Percentiles rank a stretch among this genome's conserved stretches.
These are phyloP conservation scores for Brachionus asplanchnoidis DNA, from an alignment of 1,140 invertebrate genomes.

Conservation along the genomic window DNA sequence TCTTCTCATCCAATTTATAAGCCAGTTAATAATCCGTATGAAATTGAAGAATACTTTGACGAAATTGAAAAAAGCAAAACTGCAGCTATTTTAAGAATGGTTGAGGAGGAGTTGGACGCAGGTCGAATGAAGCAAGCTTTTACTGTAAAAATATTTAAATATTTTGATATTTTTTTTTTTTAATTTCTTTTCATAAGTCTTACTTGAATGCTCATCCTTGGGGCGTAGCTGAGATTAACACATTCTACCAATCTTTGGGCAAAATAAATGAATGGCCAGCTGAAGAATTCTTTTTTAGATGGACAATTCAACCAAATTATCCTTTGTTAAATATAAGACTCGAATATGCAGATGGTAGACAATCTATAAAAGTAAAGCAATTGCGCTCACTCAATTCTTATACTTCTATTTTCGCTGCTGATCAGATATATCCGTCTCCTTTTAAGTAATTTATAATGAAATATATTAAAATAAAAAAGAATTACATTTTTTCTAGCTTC, in stretches of 20 bases:
- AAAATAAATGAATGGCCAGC: slow-evolving; percentile 2
- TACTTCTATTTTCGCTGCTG: not conserved
- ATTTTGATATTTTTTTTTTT: not conserved
- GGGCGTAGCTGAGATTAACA: slow-evolving; percentile 16
- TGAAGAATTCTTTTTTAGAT: slow-evolving; percentile 5
- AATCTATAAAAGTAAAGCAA: not conserved
- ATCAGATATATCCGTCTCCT: slow-evolving; percentile 21
- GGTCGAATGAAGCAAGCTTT: not conserved
- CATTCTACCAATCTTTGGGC: not conserved
- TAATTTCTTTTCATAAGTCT: not conserved
- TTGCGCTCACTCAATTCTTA: not conserved
- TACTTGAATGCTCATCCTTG: slow-evolving; percentile 30
- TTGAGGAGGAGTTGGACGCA: not conserved
- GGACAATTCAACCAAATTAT: slow-evolving; percentile 23
- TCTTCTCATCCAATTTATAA: slow-evolving; percentile 38
- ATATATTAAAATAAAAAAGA: not conserved
- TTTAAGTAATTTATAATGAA: not conserved
- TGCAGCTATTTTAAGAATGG: slow-evolving; percentile 40
- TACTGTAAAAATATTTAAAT: not conserved
- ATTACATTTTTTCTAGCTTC: not conserved
- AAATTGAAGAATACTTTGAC: slow-evolving; percentile 42
- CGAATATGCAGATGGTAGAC: not conserved
- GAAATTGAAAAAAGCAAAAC: slow-evolving; percentile 19
- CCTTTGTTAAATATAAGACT: slow-evolving; percentile 3
- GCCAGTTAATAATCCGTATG: not conserved